These are phyloP conservation scores for Petrocephalus zakoni DNA, from an alignment of 2,113 vertebrate genomes.

Conservation along the genomic window DNA sequence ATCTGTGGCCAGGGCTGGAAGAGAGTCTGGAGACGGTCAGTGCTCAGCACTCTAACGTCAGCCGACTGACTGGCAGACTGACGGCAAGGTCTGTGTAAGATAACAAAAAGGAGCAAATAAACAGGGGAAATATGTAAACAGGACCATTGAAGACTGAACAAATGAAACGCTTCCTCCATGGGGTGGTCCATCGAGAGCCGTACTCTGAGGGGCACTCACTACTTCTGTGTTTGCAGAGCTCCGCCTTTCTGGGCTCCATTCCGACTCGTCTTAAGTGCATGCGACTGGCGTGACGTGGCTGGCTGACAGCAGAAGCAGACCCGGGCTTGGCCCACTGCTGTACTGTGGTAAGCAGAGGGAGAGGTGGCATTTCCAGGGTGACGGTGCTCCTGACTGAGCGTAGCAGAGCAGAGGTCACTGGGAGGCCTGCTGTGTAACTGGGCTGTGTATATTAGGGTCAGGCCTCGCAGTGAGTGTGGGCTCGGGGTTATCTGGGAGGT, in stretches of 20 bases:
- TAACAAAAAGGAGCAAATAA: slow-evolving; percentile 3
- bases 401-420: neutral
- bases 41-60: neutral
- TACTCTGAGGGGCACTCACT: neutral
- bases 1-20: neutral
- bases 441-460: neutral
- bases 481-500: slow-evolving; percentile 39
- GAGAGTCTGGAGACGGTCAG: slow-evolving; percentile 6
- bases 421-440: neutral
- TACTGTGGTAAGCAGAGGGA: neutral
- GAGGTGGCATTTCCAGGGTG: neutral
- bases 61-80: neutral
- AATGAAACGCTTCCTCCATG: neutral
- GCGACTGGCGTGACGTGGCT: neutral
- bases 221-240: neutral
- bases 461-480: neutral
- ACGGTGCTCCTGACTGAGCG: neutral
- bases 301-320: neutral
- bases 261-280: neutral
- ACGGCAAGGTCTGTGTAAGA: slow-evolving; percentile 2
- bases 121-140: neutral
- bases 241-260: neutral
- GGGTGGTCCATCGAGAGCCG: neutral
- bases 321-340: neutral
- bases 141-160: neutral